Percentiles rank a stretch among this genome's conserved stretches.
These are phyloP conservation scores for Danio rerio DNA, from an alignment of 2,113 vertebrate species.

Conservation along the genomic window DNA sequence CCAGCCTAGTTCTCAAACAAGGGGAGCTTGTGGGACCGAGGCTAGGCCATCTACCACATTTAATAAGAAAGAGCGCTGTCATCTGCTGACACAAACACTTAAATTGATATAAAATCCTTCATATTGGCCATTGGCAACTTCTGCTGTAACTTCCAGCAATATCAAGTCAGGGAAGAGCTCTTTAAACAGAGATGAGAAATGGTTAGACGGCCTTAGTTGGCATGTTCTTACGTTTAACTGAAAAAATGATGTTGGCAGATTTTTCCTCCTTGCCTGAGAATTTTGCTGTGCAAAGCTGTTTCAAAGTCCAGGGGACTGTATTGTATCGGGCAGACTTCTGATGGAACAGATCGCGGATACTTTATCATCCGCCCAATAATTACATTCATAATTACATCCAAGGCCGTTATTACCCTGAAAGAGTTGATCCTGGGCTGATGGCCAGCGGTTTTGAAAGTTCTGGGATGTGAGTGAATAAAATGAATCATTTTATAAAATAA, in stretches of 20 bases:
- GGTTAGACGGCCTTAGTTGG: constrained; percentile 27
- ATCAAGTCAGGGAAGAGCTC: constrained; percentile 46
- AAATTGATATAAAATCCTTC: constrained; percentile 57
- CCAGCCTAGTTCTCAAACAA: constrained; percentile 45
- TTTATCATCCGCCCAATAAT: constrained; percentile 33
- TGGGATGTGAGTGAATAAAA: background rate
- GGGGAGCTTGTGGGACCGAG: constrained; percentile 1
- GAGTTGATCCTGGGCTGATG: background rate
- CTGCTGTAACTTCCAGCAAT: constrained; percentile 42
- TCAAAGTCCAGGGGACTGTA: constrained; percentile 14
- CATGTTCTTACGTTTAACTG: constrained; percentile 45
- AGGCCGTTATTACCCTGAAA: constrained; percentile 6
- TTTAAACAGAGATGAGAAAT: constrained; percentile 44
- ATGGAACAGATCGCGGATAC: constrained; percentile 14
- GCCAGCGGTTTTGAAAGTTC: background rate
- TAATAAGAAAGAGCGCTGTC: constrained; percentile 57
- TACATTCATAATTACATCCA: constrained; percentile 33
- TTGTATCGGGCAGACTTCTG: constrained; percentile 24
- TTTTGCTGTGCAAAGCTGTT: constrained; percentile 43
- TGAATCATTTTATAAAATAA: background rate
- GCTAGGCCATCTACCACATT: constrained; percentile 64
- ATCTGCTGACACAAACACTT: constrained; percentile 59
- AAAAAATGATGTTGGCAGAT: constrained; percentile 39
- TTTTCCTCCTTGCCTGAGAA: background rate
- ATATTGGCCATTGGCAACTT: constrained; percentile 58